Evolutionary conservation across 2,797 vertebrate genomes (phyloP).

Genomic region (Huso huso): DNA sequence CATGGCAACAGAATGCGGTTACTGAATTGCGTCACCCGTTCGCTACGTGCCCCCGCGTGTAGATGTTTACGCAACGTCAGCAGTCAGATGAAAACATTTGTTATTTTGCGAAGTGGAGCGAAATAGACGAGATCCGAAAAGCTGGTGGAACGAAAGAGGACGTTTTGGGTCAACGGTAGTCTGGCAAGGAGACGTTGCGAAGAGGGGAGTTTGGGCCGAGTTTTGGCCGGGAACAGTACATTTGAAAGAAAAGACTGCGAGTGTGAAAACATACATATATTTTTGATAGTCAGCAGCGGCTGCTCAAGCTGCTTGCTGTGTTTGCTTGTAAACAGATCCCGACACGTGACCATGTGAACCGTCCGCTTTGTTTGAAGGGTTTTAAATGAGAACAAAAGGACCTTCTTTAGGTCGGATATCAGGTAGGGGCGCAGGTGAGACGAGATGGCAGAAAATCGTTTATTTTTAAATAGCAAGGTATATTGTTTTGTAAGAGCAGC

Average conservation of each 20-base stretch:
- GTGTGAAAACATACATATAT: neutral
- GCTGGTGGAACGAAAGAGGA: neutral
- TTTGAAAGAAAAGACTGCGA: too few species aligned
- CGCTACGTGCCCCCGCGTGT: conserved; percentile 56
- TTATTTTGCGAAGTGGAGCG: conserved; percentile 15
- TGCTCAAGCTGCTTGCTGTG: conserved; percentile 16
- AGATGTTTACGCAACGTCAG: conserved; percentile 63
- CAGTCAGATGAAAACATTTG: conserved; percentile 27
- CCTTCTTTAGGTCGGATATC: conserved; percentile 28
- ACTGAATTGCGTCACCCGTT: conserved; percentile 26
- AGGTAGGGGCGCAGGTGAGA: conserved; percentile 27
- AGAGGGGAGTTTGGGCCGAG: neutral
- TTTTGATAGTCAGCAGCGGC: conserved; percentile 8
- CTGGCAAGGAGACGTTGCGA: neutral
- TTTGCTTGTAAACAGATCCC: conserved; percentile 81
- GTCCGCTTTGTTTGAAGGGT: conserved; percentile 43
- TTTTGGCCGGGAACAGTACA: too few species aligned
- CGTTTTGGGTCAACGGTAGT: neutral
- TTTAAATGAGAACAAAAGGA: conserved; percentile 23
- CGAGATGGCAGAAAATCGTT: conserved; percentile 12
- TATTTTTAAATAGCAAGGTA: neutral
- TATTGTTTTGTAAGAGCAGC: neutral
- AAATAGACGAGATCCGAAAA: neutral
- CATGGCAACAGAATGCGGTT: too few species aligned
- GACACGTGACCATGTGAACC: conserved; percentile 65